phyloP scores from a whole-genome alignment of 2,888 invertebrate genomes.

The Neelides folsomi region DNA sequence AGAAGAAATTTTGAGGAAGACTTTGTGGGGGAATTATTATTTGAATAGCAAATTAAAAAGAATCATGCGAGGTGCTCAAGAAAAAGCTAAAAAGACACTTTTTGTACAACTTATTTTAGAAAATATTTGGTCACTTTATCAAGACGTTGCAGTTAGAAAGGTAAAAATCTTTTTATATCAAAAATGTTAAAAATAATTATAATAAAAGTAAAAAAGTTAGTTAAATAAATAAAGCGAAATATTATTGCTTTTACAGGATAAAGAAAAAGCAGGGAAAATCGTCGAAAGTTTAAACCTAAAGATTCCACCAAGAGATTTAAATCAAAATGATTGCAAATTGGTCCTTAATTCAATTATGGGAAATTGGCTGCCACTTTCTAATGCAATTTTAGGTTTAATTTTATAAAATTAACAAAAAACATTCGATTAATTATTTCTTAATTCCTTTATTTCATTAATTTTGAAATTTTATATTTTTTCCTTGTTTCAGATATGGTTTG shows the following conservation, averaged over 20 bases:
- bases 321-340: constrained; percentile 60
- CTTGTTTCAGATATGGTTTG: constrained; percentile 53
- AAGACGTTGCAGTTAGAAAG: constrained; percentile 59
- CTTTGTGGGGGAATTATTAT: constrained; percentile 90
- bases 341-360: constrained; percentile 69
- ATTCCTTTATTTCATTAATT: not conserved
- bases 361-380: constrained; percentile 80
- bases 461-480: constrained; percentile 2
- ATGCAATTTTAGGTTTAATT: constrained; percentile 51
- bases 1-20: constrained; percentile 56
- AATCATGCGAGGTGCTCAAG: constrained; percentile 75
- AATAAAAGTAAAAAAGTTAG: too few species aligned
- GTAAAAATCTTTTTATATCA: constrained; percentile 32
- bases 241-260: constrained; percentile 42
- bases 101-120: constrained; percentile 85
- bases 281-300: constrained; percentile 64
- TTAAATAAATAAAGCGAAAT: too few species aligned
- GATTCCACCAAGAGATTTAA: constrained; percentile 59
- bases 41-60: constrained; percentile 69
- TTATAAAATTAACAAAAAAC: not conserved
- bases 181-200: too few species aligned
- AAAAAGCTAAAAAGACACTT: constrained; percentile 79
- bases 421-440: not conserved
- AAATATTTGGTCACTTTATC: constrained; percentile 80
- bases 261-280: constrained; percentile 55